Conservation (phyloP, 2,113 vertebrate species). For the Stomatorhinus ivindoensis region DNA sequence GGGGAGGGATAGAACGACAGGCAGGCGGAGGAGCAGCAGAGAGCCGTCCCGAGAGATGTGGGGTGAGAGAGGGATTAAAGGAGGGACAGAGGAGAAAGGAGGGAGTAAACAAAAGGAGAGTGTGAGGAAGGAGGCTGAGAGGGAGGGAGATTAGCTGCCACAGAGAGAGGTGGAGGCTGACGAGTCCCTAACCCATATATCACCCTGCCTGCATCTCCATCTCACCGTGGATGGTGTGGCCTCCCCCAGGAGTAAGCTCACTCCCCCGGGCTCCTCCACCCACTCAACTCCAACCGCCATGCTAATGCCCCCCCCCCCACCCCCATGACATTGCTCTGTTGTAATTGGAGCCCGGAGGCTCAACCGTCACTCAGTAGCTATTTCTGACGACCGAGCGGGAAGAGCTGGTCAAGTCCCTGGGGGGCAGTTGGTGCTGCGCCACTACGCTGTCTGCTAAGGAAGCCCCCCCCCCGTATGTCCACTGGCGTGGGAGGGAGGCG, state of each 20-base stretch:
- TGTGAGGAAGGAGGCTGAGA: not conserved
- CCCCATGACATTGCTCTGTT: conserved; percentile 33
- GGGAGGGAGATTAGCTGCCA: not conserved
- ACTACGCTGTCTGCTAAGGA: not conserved
- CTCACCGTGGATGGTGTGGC: not conserved
- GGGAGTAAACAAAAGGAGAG: conserved; percentile 3
- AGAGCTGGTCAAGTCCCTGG: not conserved
- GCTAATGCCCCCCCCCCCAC: not conserved
- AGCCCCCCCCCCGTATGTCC: not conserved
- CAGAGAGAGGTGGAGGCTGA: not conserved
- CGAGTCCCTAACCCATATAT: not conserved
- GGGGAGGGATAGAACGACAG: conserved; percentile 23
- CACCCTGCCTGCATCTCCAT: not conserved
- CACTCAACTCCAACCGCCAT: not conserved
- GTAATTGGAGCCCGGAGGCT: conserved; percentile 57
- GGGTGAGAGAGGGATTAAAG: not conserved
- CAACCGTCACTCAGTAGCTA: conserved; percentile 39
- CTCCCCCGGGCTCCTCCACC: not conserved
- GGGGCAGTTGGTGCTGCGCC: not conserved
- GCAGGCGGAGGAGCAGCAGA: not conserved
- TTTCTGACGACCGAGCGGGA: conserved; percentile 28
- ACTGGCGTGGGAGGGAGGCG: not conserved
- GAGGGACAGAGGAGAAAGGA: not conserved
- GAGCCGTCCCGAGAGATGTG: not conserved
- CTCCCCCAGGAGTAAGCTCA: not conserved